Evolutionary conservation across 2,797 vertebrate species (phyloP).

Genomic region (Euthynnus affinis): DNA sequence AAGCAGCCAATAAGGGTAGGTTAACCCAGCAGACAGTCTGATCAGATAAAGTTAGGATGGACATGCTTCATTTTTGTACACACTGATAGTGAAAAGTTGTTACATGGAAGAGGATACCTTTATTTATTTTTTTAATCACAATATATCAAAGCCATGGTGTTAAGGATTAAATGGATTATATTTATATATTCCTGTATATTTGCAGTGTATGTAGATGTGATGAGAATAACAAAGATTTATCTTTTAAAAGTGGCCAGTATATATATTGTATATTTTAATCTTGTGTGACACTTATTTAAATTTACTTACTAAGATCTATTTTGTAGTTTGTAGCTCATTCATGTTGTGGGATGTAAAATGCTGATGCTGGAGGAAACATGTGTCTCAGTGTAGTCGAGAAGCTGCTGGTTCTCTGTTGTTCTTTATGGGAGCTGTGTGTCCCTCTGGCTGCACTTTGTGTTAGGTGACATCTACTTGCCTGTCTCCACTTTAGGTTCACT

Average conservation of each 20-base stretch:
- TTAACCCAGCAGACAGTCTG: slow-evolving; percentile 4
- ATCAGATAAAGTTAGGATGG: neutral
- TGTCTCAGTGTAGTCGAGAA: neutral
- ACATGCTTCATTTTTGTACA: slow-evolving; percentile 24
- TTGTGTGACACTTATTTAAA: slow-evolving; percentile 86
- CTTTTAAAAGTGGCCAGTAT: slow-evolving; percentile 82
- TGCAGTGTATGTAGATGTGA: slow-evolving; percentile 88
- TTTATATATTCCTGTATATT: slow-evolving; percentile 90
- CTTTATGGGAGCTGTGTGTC: slow-evolving; percentile 16
- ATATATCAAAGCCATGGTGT: slow-evolving; percentile 67
- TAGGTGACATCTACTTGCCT: slow-evolving; percentile 28
- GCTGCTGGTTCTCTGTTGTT: slow-evolving; percentile 25
- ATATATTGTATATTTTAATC: slow-evolving; percentile 82
- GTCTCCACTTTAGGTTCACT: slow-evolving; percentile 35
- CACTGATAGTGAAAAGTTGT: slow-evolving; percentile 18
- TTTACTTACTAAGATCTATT: slow-evolving; percentile 76
- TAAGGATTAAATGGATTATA: slow-evolving; percentile 76
- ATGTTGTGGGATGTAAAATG: slow-evolving; percentile 42
- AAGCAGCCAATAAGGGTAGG: slow-evolving; percentile 1
- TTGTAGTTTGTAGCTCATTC: slow-evolving; percentile 64
- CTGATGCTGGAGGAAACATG: slow-evolving; percentile 19
- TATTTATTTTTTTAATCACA: slow-evolving; percentile 74
- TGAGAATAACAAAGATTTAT: slow-evolving; percentile 77
- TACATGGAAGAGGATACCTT: slow-evolving; percentile 53
- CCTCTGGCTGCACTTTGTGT: slow-evolving; percentile 8